These are phyloP conservation scores for Oreochromis spilurus DNA, from an alignment of 2,113 vertebrate species.

Conservation along the genomic window DNA sequence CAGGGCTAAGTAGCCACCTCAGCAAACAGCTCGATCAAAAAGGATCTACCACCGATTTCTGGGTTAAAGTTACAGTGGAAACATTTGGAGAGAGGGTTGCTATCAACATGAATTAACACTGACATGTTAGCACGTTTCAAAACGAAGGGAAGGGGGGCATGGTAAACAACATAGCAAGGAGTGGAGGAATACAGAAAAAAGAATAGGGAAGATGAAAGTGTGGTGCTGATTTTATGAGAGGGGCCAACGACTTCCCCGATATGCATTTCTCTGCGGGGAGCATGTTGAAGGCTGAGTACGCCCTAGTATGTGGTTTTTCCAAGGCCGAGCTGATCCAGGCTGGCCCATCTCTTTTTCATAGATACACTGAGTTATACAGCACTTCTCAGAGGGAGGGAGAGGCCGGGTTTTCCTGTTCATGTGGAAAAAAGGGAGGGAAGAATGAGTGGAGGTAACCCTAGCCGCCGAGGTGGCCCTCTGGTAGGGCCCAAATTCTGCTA, in stretches of 20 bases:
- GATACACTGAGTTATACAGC: conserved; percentile 26
- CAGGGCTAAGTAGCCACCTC: conserved; percentile 59
- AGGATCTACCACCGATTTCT: conserved; percentile 67
- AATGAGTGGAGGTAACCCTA: conserved; percentile 64
- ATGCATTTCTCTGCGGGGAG: conserved; percentile 25
- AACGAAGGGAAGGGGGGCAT: neutral
- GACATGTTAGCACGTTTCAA: conserved; percentile 62
- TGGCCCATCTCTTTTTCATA: conserved; percentile 18
- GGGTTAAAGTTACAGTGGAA: conserved; percentile 69
- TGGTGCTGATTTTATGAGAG: conserved; percentile 4
- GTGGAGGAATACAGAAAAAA: neutral
- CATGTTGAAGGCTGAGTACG: conserved; percentile 20
- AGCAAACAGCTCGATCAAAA: conserved; percentile 66
- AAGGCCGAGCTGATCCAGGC: conserved; percentile 48
- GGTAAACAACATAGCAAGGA: neutral
- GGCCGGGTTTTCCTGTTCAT: conserved; percentile 56
- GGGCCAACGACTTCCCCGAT: neutral
- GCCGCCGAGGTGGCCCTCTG: conserved; percentile 63
- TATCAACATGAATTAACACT: conserved; percentile 67
- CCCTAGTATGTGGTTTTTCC: conserved; percentile 57
- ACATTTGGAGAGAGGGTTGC: conserved; percentile 66
- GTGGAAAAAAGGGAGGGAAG: conserved; percentile 50
- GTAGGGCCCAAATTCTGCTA: conserved; percentile 32
- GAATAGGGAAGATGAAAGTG: neutral
- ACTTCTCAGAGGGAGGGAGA: conserved; percentile 40